phyloP scores from a whole-genome alignment of 2,797 vertebrate species.

The Rhinatrema bivittatum region DNA sequence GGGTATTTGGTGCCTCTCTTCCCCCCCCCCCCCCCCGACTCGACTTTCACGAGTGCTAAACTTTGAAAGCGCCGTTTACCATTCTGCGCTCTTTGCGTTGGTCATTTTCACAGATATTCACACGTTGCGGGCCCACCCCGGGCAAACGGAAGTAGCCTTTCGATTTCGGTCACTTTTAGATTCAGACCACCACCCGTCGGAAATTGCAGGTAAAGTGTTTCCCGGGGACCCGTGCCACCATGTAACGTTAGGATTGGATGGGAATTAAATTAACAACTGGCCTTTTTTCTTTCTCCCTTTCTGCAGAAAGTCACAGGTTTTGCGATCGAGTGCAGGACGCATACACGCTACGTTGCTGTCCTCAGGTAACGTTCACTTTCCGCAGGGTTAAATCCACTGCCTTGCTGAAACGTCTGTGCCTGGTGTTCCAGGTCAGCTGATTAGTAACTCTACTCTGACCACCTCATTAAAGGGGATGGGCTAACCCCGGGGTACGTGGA shows the following conservation, averaged over 20 bases:
- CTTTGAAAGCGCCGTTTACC: too few species aligned
- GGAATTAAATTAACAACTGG: background rate
- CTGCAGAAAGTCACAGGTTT: constrained; percentile 90
- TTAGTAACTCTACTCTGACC: too few species aligned
- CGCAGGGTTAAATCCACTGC: background rate
- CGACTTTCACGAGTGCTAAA: too few species aligned
- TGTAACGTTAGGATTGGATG: background rate
- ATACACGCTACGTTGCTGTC: constrained; percentile 93
- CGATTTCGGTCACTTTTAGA: constrained; percentile 90
- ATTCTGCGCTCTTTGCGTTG: too few species aligned
- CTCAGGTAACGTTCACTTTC: constrained; percentile 70
- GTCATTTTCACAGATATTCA: constrained; percentile 77
- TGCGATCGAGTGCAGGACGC: constrained; percentile 94
- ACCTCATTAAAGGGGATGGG: accelerated
- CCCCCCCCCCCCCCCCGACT: too few species aligned
- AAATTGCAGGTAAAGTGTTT: constrained; percentile 84
- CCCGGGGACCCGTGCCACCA: background rate
- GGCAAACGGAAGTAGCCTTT: constrained; percentile 85
- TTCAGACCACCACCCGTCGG: constrained; percentile 92
- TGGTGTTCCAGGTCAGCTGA: accelerated
- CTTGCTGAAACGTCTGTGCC: background rate
- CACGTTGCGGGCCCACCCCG: constrained; percentile 77
- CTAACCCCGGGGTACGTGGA: too few species aligned
- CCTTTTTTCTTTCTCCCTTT: constrained; percentile 6
- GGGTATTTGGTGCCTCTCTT: too few species aligned